These are phyloP conservation scores for Pterostichus niger DNA, from an alignment of 2,888 invertebrate species.

Conservation along the genomic window DNA sequence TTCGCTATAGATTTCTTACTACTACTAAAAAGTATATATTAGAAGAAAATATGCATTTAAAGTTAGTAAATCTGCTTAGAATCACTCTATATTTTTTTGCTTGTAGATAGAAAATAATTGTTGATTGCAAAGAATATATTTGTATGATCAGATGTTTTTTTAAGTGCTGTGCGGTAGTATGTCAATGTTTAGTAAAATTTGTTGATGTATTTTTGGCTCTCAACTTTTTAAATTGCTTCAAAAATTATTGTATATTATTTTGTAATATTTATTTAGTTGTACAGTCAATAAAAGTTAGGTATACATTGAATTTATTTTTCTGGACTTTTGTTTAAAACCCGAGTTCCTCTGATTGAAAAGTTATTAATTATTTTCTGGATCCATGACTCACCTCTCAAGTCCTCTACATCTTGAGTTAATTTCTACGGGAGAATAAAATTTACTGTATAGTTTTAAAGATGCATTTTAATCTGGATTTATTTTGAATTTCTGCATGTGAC, in stretches of 20 bases:
- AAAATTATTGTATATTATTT: slow-evolving; percentile 60
- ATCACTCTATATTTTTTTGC: too few species aligned
- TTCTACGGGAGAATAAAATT: neutral
- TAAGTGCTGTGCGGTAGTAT: slow-evolving; percentile 60
- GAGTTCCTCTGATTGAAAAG: neutral
- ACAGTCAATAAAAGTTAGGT: slow-evolving; percentile 65
- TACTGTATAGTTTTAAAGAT: too few species aligned
- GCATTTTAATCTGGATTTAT: slow-evolving; percentile 3
- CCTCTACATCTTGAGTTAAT: neutral
- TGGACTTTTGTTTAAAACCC: neutral
- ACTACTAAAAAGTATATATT: too few species aligned
- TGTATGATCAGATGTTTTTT: slow-evolving; percentile 26
- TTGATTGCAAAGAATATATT: slow-evolving; percentile 35
- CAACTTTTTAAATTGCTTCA: slow-evolving; percentile 31
- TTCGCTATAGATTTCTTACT: too few species aligned
- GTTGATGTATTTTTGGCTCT: slow-evolving; percentile 35
- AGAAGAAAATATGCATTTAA: too few species aligned
- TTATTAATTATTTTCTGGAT: slow-evolving; percentile 12
- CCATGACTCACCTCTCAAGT: slow-evolving; percentile 45
- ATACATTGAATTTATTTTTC: slow-evolving; percentile 52
- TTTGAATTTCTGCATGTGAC: slow-evolving; percentile 18
- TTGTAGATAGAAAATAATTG: neutral
- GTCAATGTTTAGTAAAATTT: slow-evolving; percentile 29
- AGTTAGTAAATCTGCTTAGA: too few species aligned
- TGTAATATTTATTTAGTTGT: slow-evolving; percentile 66